Conservation (phyloP, 2,113 vertebrate species). For the Malaclemys terrapin region DNA sequence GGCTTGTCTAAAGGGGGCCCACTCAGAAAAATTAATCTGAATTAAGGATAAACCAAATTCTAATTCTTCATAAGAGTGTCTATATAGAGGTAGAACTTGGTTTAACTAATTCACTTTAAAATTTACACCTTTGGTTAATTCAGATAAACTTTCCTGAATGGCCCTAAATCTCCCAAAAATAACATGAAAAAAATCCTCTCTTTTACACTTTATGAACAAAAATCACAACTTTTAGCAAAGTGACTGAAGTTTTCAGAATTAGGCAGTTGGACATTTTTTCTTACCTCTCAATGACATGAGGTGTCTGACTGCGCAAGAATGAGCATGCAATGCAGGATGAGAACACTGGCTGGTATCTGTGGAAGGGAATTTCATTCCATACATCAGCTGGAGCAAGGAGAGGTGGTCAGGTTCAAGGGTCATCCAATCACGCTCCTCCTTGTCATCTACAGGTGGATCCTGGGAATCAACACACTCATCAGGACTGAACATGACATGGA, state of each 20-base stretch:
- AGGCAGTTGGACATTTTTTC: neutral
- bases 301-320: neutral
- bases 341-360: neutral
- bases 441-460: neutral
- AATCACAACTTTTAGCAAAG: rapidly evolving
- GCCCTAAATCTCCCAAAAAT: neutral
- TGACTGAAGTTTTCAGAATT: rapidly evolving
- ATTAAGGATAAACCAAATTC: no score
- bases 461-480: rapidly evolving
- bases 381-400: neutral
- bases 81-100: no score
- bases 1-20: no score
- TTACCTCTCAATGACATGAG: neutral
- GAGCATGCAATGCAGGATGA: rapidly evolving
- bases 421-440: neutral
- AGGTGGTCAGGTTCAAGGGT: rapidly evolving
- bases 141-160: no score
- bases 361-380: rapidly evolving
- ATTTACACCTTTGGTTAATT: no score
- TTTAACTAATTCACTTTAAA: no score
- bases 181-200: neutral
- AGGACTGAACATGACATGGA: neutral
- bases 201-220: neutral
- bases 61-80: no score
- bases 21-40: no score